Evolutionary conservation across 2,888 invertebrate genomes (phyloP).

Genomic region (Trissonchulus sp.): DNA sequence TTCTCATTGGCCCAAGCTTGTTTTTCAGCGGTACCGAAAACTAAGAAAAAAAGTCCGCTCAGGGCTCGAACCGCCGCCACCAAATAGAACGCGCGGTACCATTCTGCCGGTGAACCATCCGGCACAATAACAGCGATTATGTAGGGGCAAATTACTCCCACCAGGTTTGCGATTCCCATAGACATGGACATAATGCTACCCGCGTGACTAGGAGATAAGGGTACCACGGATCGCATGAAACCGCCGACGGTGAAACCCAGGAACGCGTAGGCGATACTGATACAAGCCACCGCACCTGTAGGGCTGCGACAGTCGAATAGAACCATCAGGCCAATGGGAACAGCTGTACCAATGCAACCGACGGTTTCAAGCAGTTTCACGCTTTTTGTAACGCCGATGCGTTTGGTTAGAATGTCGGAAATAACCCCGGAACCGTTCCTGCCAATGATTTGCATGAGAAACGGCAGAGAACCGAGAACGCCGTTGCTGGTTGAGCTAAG

Average conservation of each 20-base stretch:
- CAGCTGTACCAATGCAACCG: constrained; percentile 1
- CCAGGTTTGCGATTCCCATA: neutral
- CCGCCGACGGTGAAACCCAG: constrained; percentile 18
- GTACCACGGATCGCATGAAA: constrained; percentile 7
- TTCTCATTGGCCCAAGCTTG: neutral
- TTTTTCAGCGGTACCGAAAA: neutral
- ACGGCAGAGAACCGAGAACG: neutral
- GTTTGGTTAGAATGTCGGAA: neutral
- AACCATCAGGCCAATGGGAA: neutral
- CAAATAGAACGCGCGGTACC: neutral
- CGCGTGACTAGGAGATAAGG: neutral
- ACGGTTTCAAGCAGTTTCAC: neutral
- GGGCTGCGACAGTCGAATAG: constrained; percentile 11
- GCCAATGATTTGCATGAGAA: neutral
- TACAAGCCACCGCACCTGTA: constrained; percentile 1
- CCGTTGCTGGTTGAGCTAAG: neutral
- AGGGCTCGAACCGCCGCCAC: neutral
- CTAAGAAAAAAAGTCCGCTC: neutral
- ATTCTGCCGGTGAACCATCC: neutral
- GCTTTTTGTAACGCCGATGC: neutral
- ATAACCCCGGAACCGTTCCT: neutral
- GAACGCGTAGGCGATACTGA: constrained; percentile 13
- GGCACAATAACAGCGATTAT: neutral
- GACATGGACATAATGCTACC: neutral
- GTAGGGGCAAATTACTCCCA: neutral